phyloP scores from a whole-genome alignment of 1,140 invertebrate species.

The Zeugodacus cucurbitae region DNA sequence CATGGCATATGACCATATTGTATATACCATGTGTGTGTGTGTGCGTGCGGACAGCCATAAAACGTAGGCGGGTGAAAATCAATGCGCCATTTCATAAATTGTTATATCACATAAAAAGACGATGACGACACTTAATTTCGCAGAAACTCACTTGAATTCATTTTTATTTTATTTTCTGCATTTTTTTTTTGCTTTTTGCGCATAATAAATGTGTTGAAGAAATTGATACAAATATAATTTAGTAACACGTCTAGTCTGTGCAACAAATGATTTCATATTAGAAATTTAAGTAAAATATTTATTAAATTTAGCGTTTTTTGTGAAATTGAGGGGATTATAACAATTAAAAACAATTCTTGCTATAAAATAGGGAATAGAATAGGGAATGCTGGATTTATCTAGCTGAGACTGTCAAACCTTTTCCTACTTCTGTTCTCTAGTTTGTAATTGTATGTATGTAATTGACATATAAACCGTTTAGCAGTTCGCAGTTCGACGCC shows the following conservation, averaged over 20 bases:
- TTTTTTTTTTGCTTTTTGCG: neutral
- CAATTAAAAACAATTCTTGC: no score
- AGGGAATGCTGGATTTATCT: no score
- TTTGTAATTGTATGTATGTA: no score
- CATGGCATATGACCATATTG: no score
- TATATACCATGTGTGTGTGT: neutral
- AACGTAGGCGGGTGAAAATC: slow-evolving; percentile 13
- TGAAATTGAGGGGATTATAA: no score
- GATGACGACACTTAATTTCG: slow-evolving; percentile 1
- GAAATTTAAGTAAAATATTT: no score
- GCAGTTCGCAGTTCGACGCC: no score
- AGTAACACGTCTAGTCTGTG: neutral
- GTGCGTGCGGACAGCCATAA: neutral
- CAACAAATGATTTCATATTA: neutral
- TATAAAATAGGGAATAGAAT: no score
- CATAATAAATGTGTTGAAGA: neutral
- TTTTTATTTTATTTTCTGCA: neutral
- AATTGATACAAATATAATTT: neutral
- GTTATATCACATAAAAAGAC: slow-evolving; percentile 11
- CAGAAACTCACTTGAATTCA: neutral
- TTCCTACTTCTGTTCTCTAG: no score
- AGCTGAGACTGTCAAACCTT: no score
- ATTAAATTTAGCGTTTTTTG: no score
- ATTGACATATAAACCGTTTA: no score
- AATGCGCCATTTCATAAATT: slow-evolving; percentile 21